phyloP scores from a whole-genome alignment of 2,797 vertebrate genomes.

The Nasua narica region DNA sequence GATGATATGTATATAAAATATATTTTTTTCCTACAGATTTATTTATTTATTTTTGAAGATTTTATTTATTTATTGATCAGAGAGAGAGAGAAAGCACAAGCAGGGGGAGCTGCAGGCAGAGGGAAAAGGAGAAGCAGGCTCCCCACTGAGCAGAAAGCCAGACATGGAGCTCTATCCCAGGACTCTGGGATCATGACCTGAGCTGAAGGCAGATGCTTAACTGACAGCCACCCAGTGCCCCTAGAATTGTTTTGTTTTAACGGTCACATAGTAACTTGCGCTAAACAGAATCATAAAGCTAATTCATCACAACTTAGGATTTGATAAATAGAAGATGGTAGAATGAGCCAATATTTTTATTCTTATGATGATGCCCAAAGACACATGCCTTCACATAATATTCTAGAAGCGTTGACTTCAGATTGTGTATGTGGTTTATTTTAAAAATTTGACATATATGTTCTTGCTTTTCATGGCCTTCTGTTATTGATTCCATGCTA shows the following conservation, averaged over 20 bases:
- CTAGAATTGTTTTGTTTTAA: not conserved
- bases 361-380: not conserved
- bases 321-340: not conserved
- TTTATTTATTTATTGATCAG: not conserved
- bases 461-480: not conserved
- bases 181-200: not conserved
- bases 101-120: not conserved
- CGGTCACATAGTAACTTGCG: not conserved
- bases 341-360: not conserved
- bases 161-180: not conserved
- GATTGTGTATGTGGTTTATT: not conserved
- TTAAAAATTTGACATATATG: not conserved
- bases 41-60: not conserved
- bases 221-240: not conserved
- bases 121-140: not conserved
- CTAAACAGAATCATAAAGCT: not conserved
- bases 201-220: not conserved
- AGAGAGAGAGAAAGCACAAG: not conserved
- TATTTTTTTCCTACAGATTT: not conserved
- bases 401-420: not conserved
- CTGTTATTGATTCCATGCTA: constrained; percentile 62
- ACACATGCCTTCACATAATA: not conserved
- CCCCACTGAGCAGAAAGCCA: not conserved
- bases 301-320: not conserved
- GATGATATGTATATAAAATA: not conserved